Conservation (phyloP, 2,797 vertebrate genomes). For the Tenualosa ilisha region DNA sequence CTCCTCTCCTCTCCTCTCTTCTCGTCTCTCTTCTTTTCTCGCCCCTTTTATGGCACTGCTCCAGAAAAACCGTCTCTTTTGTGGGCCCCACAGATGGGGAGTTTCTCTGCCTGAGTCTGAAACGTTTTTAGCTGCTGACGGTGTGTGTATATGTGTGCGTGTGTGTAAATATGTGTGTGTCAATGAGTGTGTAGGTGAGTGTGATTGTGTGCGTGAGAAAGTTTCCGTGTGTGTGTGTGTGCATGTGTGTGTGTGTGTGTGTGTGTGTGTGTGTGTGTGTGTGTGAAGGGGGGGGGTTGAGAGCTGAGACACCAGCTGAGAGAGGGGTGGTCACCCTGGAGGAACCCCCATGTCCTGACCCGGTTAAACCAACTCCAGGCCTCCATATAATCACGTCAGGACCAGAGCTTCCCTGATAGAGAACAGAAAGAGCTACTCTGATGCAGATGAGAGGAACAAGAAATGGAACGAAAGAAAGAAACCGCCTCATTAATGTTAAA, state of each 20-base stretch:
- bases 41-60: background rate
- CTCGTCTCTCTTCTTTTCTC: too few relatives aligned
- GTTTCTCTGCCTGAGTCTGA: background rate
- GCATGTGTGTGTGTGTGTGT: background rate
- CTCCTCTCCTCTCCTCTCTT: too few relatives aligned
- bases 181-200: background rate
- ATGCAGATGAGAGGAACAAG: background rate
- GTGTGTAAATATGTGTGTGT: background rate
- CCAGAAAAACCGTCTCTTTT: conserved; percentile 13
- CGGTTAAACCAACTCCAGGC: background rate
- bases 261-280: background rate
- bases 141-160: background rate
- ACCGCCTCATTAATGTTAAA: background rate
- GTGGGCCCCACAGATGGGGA: conserved; percentile 6
- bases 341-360: background rate
- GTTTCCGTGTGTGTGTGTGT: background rate
- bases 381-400: background rate
- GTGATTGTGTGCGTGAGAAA: background rate
- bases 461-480: background rate
- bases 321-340: background rate
- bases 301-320: background rate
- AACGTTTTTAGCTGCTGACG: background rate
- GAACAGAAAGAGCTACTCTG: background rate
- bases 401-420: conserved; percentile 7
- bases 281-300: background rate